phyloP scores from a whole-genome alignment of 2,888 invertebrate genomes.

The Orchesella flavescens region DNA sequence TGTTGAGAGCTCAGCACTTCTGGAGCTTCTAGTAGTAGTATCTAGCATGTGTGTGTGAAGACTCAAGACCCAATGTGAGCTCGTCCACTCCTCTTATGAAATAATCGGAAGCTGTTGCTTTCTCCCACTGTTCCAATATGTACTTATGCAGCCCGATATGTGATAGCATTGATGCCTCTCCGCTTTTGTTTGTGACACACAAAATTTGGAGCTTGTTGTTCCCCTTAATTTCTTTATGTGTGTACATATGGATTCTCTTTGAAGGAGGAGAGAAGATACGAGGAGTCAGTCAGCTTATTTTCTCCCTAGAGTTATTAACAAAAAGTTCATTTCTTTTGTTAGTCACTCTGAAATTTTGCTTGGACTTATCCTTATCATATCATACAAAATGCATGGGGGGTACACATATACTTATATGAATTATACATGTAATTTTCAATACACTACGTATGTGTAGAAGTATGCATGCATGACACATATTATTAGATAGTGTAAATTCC shows the following conservation, averaged over 20 bases:
- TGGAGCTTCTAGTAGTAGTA: constrained; percentile 2
- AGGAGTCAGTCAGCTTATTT: neutral
- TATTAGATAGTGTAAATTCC: too few species aligned
- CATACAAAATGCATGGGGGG: too few species aligned
- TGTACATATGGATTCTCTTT: neutral
- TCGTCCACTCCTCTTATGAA: too few species aligned
- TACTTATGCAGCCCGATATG: too few species aligned
- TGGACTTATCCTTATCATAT: too few species aligned
- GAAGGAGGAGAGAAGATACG: too few species aligned
- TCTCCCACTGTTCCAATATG: neutral
- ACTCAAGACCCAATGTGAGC: neutral
- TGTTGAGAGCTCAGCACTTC: neutral
- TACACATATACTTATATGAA: too few species aligned
- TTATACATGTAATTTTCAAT: too few species aligned
- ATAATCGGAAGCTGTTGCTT: neutral
- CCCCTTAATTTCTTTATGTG: constrained; percentile 5
- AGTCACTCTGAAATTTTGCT: neutral
- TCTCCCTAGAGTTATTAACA: constrained; percentile 1
- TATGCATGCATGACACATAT: too few species aligned
- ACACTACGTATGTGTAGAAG: too few species aligned
- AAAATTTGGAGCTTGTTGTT: neutral
- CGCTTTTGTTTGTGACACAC: constrained; percentile 3
- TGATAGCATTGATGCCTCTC: neutral
- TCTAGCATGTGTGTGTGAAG: constrained; percentile 11
- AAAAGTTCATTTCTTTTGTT: constrained; percentile 9